Percentiles rank a stretch among this genome's conserved stretches.
Conservation (phyloP, 2,888 invertebrate species). For the Drosophila borealis region DNA sequence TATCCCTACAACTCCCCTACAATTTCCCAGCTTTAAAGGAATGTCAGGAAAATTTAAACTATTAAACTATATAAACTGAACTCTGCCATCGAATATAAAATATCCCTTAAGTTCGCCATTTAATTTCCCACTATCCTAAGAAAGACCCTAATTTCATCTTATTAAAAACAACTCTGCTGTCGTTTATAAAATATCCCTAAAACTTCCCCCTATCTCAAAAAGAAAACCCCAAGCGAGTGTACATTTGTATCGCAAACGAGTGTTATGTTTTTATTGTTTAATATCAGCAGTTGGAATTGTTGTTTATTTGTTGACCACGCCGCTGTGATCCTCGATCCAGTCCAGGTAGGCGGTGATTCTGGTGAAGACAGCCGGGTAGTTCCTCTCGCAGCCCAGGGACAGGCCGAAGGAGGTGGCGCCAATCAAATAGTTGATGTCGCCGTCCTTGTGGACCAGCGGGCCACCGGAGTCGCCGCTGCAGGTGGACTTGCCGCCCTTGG, state of each 20-base stretch:
- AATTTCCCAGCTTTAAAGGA: not conserved
- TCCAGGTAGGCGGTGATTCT: conserved; percentile 80
- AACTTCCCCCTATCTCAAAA: no score
- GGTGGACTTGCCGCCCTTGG: conserved; percentile 81
- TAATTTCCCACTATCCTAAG: no score
- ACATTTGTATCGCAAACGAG: not conserved
- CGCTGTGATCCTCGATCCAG: conserved; percentile 77
- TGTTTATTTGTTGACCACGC: conserved; percentile 70
- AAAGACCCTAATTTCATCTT: no score
- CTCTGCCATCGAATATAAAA: no score
- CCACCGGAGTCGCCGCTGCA: conserved; percentile 83
- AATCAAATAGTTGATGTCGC: conserved; percentile 72
- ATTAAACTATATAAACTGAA: no score
- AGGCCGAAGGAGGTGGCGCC: conserved; percentile 76
- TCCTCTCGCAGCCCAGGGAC: conserved; percentile 65
- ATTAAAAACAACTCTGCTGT: no score
- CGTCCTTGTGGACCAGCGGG: conserved; percentile 74
- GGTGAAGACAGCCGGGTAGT: conserved; percentile 78
- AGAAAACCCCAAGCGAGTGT: no score
- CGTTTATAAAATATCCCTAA: no score
- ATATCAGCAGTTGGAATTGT: not conserved
- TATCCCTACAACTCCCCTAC: no score
- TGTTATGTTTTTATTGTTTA: not conserved
- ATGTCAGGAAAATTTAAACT: not conserved
- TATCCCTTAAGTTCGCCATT: no score